phyloP scores from a whole-genome alignment of 2,888 invertebrate species.

The Papilio demoleus region DNA sequence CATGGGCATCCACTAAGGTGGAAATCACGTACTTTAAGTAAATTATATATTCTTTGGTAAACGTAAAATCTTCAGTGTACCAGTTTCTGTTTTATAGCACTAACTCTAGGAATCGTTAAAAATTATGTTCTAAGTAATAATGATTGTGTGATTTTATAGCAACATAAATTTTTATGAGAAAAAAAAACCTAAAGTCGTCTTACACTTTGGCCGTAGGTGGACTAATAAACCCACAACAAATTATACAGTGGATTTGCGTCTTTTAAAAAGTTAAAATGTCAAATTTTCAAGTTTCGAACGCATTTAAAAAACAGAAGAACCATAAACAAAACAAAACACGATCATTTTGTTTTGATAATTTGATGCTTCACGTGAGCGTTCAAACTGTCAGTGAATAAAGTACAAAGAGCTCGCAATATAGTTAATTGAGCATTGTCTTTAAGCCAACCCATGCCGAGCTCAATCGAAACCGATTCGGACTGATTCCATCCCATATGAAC shows the following conservation, averaged over 20 bases:
- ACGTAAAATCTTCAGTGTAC: too few species aligned
- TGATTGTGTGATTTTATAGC: background rate
- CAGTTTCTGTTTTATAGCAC: background rate
- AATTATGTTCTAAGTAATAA: background rate
- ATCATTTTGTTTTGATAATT: background rate
- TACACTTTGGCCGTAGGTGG: background rate
- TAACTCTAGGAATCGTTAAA: background rate
- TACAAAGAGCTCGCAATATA: conserved; percentile 28
- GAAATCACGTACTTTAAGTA: too few species aligned
- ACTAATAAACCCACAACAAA: background rate
- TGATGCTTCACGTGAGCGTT: background rate
- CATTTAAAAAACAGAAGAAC: background rate
- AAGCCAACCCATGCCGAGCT: conserved; percentile 35
- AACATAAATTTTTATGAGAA: background rate
- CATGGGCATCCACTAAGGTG: too few species aligned
- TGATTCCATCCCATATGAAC: conserved; percentile 50
- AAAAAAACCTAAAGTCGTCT: background rate
- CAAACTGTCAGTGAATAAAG: background rate
- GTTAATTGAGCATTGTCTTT: conserved; percentile 44
- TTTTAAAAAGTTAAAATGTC: background rate
- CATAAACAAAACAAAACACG: background rate
- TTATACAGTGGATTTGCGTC: background rate
- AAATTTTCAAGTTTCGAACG: background rate
- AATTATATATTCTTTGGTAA: too few species aligned
- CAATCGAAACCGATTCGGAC: conserved; percentile 58